Evolutionary conservation across 2,888 invertebrate species (phyloP), one percentile per base, ranked within the genome.

Genomic region (Xestia c-nigrum): DNA sequence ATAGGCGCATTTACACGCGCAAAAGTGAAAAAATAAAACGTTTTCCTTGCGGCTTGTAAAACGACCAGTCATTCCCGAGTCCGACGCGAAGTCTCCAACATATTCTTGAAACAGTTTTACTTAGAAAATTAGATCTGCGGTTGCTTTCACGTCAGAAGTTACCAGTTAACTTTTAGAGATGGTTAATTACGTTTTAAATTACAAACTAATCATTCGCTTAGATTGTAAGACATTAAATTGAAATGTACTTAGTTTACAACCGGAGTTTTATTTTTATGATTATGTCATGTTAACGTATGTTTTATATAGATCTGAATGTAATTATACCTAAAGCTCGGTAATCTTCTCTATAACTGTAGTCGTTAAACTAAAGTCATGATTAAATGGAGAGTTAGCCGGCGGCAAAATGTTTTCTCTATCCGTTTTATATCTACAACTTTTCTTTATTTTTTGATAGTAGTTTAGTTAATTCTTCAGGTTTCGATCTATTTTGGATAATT

Each of bases 11-110:
- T 90, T 90, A 91, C 88, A 89, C 85, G 86, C 85, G 87, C 89
- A 87, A 90, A 90, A 88, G 86, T 87, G 88, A 90, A 91, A 91
- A 91, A 90, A 91, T 89, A 87, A 90, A 90, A 88, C 89, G 85
- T 85, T 89, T 90, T 89, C 81, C 88, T 87, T 88, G 89, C 87
- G 88, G 89, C 85, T 63, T 71, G 74, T 76, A 80, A 81, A 81
- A 69, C 85, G 82, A 61, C 86, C 82, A 81, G 83, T 85, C 78
- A 85, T 87, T 86, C 76, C 84, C 74, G 74, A 76, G 78, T 71
- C 21, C 73, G 76, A 63, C 21, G 71, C 72, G 66, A 70, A 59
- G 1, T 31, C 75, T 76, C 71, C 74, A 67, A 71, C 73, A 65
- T 69, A 74, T 81, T 81, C 81, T 84, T 70, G 43, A 80, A 87